A percentile compares a stretch with the other conserved stretches of the same genome.
phyloP scores from a whole-genome alignment of 37 sponge, comb jelly and placozoan species.

The Agelas oroides region DNA sequence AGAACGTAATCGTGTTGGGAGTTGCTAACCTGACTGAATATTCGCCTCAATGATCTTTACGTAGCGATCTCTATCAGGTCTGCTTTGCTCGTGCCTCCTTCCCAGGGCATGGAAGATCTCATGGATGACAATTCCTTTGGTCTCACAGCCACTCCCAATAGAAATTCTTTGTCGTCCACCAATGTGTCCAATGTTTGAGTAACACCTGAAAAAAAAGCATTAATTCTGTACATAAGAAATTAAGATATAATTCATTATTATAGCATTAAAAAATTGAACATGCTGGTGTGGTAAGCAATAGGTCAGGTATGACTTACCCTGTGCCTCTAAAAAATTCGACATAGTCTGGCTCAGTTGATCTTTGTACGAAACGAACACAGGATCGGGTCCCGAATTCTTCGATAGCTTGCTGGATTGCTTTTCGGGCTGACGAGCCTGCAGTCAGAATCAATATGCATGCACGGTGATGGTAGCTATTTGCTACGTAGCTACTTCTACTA shows the following conservation, averaged over 20 bases:
- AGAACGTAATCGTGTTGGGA: too few species aligned
- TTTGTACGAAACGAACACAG: slow-evolving; percentile 65
- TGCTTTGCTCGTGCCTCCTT: slow-evolving; percentile 90
- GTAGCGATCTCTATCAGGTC: slow-evolving; percentile 82
- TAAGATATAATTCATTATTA: background rate
- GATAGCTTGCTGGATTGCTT: slow-evolving; percentile 66
- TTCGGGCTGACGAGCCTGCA: slow-evolving; percentile 29
- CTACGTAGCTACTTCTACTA: too few species aligned
- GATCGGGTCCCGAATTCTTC: slow-evolving; percentile 39
- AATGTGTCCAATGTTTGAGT: slow-evolving; percentile 65
- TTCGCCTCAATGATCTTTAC: slow-evolving; percentile 55
- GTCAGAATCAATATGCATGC: background rate
- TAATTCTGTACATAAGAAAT: background rate
- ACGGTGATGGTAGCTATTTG: too few species aligned
- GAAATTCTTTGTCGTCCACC: slow-evolving; percentile 75
- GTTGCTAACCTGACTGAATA: slow-evolving; percentile 52
- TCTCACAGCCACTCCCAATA: slow-evolving; percentile 83
- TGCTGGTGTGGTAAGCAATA: background rate
- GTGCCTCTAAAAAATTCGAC: slow-evolving; percentile 61
- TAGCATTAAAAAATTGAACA: background rate
- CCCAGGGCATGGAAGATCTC: slow-evolving; percentile 82
- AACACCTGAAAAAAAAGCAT: slow-evolving; percentile 57
- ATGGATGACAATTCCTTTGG: slow-evolving; percentile 76
- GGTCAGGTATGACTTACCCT: slow-evolving; percentile 53
- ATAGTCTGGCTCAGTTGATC: slow-evolving; percentile 62